Evolutionary conservation across 2,888 invertebrate genomes (phyloP), one percentile per base, ranked within the genome.

Genomic region (Taphrorychus bicolor): DNA sequence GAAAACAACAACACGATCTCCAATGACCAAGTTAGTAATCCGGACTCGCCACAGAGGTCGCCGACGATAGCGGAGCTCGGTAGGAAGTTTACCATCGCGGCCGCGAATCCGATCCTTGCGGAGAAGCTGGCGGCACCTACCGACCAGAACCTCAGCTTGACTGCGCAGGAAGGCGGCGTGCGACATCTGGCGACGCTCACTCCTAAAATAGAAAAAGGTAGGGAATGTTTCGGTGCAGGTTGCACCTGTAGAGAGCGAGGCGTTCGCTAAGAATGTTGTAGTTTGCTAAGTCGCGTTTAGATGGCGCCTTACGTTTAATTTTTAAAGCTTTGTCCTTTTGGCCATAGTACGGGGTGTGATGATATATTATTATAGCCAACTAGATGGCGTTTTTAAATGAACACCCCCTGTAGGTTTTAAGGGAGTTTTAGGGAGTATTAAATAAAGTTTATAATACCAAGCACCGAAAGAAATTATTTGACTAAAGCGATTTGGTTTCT

Each of bases 21-120:
- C 48, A 75, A 77, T 48, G 75, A 76, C 57, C 68, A 76, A 24
- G 9, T 72, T 19, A 73, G 71, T 69, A 75, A 73, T 73, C 76
- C 78, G 17, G 74, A 71, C 21, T 65, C 73, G 41, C 74, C 74
- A 45, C 81, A 81, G 75, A 78, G 76, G 70, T 77, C 79, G 69
- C 81, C 81, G 69, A 74, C 77, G 32, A 72, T 80, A 70, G 70
- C 80, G 3, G 82, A 82, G 69, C 78, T 82, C 76, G 76, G 70
- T 19, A 52, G 81, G 32, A 76, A 74, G 58, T 91, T 89, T 80
- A 92, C 92, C 73, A 93, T 94, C 72, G 92, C 92, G 22, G 93
- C 94, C 9, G 91, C 93, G 52, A 95, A 95, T 83, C 95, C 95
- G 14, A 83, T 95, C 73, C 85, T 95, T 70, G 94, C 94, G 74